Evolutionary conservation across 1,140 invertebrate genomes (phyloP), one percentile per base, ranked within the genome.

Genomic region (Bombus haemorrhoidalis): DNA sequence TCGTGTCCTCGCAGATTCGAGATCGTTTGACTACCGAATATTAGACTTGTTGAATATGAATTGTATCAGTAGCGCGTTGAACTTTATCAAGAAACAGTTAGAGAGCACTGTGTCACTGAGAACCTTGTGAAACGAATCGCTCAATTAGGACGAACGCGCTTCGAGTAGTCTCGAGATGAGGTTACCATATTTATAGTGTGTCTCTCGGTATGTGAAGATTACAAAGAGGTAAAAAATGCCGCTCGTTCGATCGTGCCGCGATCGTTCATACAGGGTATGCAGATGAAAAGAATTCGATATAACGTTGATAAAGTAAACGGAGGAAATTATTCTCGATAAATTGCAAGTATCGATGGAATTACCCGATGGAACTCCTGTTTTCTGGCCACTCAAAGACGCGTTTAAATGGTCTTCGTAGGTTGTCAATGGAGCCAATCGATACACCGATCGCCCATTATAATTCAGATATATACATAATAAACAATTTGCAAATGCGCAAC

Each of bases 401-500:
- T 83, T 77, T 68, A 68, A 43, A 83, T 32, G 74, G n/a, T 74
- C 3, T 25, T n/a, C 10, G 25, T 47, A 25, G 34, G 2, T 0
- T 39, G 47, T 32, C 25, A 32, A 32, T 59, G n/a, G 32, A 53
- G 28, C 15, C 13, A 41, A 9, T 37, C 53, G 62, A n/a, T 32
- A 34, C 37, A 37, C 47, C 64, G 64, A 79, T 71, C 39, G 83
- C 1, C 41, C 53, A 57, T 62, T 81, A 53, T 53, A 85, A 85
- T 74, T 68, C 32, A 37, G 47, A 85, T 81, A 81, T 81, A 74
- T 68, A 68, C 79, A 75, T 85, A 85, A 85, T 85, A 85, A 80
- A 85, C 71, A 85, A 85, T 85, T 81, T 39, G 71, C 47, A 75
- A 85, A 85, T 81, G 59, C 71, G 28, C 41, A 37, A 75, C 66